A percentile compares a stretch with the other conserved stretches of the same genome.
Evolutionary conservation across 2,888 invertebrate genomes (phyloP).

Genomic region (Capitulum mitella): DNA sequence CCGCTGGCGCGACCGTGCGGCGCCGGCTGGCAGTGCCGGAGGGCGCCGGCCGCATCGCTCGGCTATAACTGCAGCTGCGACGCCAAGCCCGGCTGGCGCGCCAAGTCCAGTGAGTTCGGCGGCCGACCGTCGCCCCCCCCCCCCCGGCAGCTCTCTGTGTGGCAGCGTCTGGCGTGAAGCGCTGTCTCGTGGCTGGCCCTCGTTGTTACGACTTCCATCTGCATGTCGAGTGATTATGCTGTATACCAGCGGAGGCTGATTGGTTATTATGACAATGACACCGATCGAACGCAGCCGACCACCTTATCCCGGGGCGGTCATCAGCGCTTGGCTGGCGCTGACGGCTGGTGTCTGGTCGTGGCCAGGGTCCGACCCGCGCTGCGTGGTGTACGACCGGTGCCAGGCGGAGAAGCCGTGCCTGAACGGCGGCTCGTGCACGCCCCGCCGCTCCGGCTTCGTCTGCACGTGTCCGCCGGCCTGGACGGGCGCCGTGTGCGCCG

Average conservation of each 20-base stretch:
- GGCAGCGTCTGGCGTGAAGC: no score
- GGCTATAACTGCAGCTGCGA: slow-evolving; percentile 17
- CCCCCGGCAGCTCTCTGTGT: no score
- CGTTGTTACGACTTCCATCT: no score
- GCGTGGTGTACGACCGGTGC: background rate
- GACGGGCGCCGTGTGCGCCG: background rate
- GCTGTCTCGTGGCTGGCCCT: no score
- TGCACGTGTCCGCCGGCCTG: slow-evolving; percentile 17
- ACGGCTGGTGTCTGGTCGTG: no score
- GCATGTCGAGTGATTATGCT: no score
- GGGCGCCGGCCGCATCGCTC: background rate
- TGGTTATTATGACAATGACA: no score
- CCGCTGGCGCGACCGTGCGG: background rate
- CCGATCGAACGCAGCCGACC: no score
- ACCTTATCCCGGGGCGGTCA: no score
- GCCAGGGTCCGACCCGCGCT: slow-evolving; percentile 11
- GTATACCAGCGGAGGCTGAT: no score
- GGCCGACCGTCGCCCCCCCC: no score
- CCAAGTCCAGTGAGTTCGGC: background rate
- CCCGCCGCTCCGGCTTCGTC: background rate
- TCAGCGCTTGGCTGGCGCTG: no score
- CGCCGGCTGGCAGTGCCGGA: background rate
- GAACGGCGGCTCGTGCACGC: slow-evolving; percentile 7
- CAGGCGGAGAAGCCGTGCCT: slow-evolving; percentile 9
- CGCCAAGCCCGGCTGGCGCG: slow-evolving; percentile 15